Evolutionary conservation across 2,888 invertebrate species (phyloP).

Genomic region (Rapana venosa): DNA sequence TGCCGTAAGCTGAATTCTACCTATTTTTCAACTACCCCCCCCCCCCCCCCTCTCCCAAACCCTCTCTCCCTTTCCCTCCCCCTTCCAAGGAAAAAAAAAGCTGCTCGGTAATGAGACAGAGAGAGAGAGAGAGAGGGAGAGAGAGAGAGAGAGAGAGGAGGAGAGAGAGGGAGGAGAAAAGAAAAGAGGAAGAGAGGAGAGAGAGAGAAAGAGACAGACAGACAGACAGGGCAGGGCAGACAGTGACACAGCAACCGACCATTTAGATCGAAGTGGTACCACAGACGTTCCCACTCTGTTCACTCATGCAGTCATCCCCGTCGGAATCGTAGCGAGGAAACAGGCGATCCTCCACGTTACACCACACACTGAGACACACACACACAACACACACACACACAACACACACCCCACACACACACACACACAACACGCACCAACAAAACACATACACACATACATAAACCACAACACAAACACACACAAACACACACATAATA

Average conservation of each 20-base stretch:
- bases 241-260: not conserved
- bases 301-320: constrained; percentile 22
- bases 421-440: no score
- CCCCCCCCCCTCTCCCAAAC: no score
- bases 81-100: no score
- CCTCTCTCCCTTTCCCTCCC: no score
- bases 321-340: constrained; percentile 16
- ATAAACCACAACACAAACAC: no score
- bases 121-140: not conserved
- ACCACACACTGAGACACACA: not conserved
- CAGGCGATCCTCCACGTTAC: constrained; percentile 5
- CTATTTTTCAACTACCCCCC: no score
- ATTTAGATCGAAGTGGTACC: constrained; percentile 33
- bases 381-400: no score
- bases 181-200: not conserved
- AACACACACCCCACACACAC: no score
- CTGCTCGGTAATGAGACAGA: no score
- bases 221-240: not conserved
- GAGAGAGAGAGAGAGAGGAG: not conserved
- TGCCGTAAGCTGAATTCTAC: no score
- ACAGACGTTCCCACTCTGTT: constrained; percentile 2
- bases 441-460: no score
- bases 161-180: not conserved
- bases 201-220: not conserved
- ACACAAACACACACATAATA: no score